These are phyloP conservation scores for Taurulus bubalis DNA, from an alignment of 2,113 vertebrate species.

Conservation along the genomic window DNA sequence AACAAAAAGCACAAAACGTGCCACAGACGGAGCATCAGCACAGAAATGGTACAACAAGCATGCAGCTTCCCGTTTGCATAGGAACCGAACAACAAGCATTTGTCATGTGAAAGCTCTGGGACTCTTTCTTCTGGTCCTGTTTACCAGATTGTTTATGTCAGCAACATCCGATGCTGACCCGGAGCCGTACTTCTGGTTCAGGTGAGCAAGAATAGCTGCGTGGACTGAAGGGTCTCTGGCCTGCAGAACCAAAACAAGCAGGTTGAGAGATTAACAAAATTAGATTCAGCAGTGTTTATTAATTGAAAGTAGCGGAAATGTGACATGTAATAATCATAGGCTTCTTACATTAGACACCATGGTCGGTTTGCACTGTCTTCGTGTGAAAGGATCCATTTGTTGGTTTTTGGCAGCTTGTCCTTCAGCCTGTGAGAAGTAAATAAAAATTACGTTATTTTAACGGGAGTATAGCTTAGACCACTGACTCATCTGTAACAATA, in stretches of 20 bases:
- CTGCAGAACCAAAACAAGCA: constrained; percentile 73
- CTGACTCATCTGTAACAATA: background rate
- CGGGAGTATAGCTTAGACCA: background rate
- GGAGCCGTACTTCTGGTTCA: constrained; percentile 98
- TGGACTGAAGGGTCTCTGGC: constrained; percentile 98
- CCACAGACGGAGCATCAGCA: background rate
- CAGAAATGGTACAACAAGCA: background rate
- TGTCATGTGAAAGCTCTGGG: background rate
- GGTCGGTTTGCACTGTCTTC: constrained; percentile 98
- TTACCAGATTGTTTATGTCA: constrained; percentile 88
- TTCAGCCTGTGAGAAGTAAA: constrained; percentile 86
- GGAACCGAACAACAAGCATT: constrained; percentile 1
- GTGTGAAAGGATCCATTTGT: constrained; percentile 98
- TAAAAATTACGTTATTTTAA: background rate
- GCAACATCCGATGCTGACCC: constrained; percentile 81
- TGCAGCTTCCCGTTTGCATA: background rate
- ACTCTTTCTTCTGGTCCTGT: background rate
- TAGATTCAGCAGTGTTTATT: background rate
- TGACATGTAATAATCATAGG: background rate
- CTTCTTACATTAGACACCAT: constrained; percentile 98
- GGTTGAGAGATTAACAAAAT: background rate
- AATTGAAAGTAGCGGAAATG: background rate
- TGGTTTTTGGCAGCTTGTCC: constrained; percentile 97
- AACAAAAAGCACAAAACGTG: background rate
- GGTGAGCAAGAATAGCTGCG: constrained; percentile 96